phyloP scores from a whole-genome alignment of 2,888 invertebrate genomes.

The Epirrhoe tristata region DNA sequence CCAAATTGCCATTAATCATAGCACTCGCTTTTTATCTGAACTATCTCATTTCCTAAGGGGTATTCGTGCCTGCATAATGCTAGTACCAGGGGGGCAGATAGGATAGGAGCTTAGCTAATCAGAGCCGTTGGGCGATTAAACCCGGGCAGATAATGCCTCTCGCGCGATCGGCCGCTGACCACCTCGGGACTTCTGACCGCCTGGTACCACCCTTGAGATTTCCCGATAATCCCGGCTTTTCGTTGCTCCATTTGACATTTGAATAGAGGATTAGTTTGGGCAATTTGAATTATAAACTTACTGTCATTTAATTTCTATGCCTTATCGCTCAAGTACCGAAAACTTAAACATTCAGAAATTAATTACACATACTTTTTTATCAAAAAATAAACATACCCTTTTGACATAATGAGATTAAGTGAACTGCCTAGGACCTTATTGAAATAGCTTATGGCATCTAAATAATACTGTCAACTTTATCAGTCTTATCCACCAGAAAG shows the following conservation, averaged over 20 bases:
- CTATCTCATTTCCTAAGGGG: slow-evolving; percentile 51
- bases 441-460: too few relatives aligned
- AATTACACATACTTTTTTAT: background rate
- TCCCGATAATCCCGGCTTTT: slow-evolving; percentile 61
- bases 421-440: too few relatives aligned
- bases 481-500: too few relatives aligned
- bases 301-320: slow-evolving; percentile 19
- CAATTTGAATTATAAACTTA: slow-evolving; percentile 34
- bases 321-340: background rate
- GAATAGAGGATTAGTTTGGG: slow-evolving; percentile 44
- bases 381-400: background rate
- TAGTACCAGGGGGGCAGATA: slow-evolving; percentile 70
- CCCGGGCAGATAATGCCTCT: slow-evolving; percentile 77
- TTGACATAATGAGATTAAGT: background rate
- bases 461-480: too few relatives aligned
- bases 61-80: slow-evolving; percentile 79
- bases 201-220: slow-evolving; percentile 68
- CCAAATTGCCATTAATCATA: slow-evolving; percentile 53
- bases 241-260: slow-evolving; percentile 58
- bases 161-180: slow-evolving; percentile 83
- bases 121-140: slow-evolving; percentile 79
- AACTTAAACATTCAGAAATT: background rate
- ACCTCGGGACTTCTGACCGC: slow-evolving; percentile 67
- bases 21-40: slow-evolving; percentile 56
- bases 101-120: slow-evolving; percentile 79